phyloP scores from a whole-genome alignment of 2,888 invertebrate species.

The Drosophila nigricruria region DNA sequence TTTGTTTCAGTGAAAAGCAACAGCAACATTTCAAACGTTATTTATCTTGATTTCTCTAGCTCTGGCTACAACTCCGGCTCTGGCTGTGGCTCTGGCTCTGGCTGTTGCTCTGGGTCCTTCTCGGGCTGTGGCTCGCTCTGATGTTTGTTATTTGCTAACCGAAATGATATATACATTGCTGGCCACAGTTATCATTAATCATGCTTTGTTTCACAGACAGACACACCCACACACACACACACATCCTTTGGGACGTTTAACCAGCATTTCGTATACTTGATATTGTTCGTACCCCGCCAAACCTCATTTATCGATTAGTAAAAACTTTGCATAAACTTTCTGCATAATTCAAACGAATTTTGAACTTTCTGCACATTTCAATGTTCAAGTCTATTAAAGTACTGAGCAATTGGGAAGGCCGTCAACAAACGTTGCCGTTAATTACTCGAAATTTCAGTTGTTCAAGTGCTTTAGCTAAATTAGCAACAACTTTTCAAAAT shows the following conservation, averaged over 20 bases:
- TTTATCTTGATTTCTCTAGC: conserved; percentile 73
- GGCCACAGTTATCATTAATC: conserved; percentile 78
- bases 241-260: conserved; percentile 16
- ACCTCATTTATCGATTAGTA: conserved; percentile 65
- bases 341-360: conserved; percentile 57
- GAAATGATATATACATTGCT: conserved; percentile 74
- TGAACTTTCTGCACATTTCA: conserved; percentile 44
- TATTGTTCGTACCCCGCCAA: conserved; percentile 17
- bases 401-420: background rate
- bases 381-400: conserved; percentile 63
- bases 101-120: conserved; percentile 9
- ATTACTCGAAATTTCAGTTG: conserved; percentile 71
- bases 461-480: conserved; percentile 69
- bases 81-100: background rate
- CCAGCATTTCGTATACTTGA: conserved; percentile 66
- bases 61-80: conserved; percentile 11
- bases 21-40: conserved; percentile 73
- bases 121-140: conserved; percentile 33
- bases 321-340: conserved; percentile 52
- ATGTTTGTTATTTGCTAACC: conserved; percentile 79
- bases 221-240: conserved; percentile 17
- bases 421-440: conserved; percentile 59
- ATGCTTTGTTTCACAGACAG: conserved; percentile 67
- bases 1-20: conserved; percentile 59
- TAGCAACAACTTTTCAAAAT: conserved; percentile 77